Evolutionary conservation across 1,140 invertebrate genomes (phyloP), one percentile per base, ranked within the genome.

Genomic region (Drosophila kepulauana): DNA sequence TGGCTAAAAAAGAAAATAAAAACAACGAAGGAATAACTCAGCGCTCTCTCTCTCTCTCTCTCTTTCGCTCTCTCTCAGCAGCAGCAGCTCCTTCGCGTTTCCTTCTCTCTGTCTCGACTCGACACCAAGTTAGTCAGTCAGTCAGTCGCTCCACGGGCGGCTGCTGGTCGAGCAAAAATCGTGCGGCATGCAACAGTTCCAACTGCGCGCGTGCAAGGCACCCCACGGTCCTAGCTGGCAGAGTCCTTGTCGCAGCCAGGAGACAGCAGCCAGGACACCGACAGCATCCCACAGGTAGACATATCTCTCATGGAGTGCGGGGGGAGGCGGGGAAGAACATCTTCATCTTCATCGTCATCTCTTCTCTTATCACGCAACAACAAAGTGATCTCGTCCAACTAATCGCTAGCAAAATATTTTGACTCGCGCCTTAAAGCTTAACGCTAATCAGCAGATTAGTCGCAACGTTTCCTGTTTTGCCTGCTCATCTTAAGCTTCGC

Each of bases 101-200:
- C 15, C 33, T 52, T 33, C 15, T 51, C 41, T 38, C 46, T 52
- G 38, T 46, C 30, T 35, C 58, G 20, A 16, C 58, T 38, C 35
- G 35, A 20, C 38, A 6, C n/a, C 7, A 45, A n/a, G 35, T 52
- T 20, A 52, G 38, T 51, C 45, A 41, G 51, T 52, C 25, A 15
- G 28, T 54, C 7, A 15, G 54, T 35, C 16, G 7, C 64, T 10
- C 81, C 49, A 64, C 82, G 66, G 82, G 84, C 80, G 84, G 84
- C 80, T 77, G 74, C 62, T 64, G 62, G 41, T 74, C 77, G 77
- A 25, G 20, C 63, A 77, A 77, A 73, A 72, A 73, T 49, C 5
- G 49, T 79, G n/a, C 33, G 62, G 59, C 68, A 73, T 76, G 73
- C 79, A 81, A 81, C 79, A 81, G 79, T 79, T 81, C 76, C 76